Evolutionary conservation across 2,113 vertebrate species (phyloP).

Genomic region (Maccullochella peelii): DNA sequence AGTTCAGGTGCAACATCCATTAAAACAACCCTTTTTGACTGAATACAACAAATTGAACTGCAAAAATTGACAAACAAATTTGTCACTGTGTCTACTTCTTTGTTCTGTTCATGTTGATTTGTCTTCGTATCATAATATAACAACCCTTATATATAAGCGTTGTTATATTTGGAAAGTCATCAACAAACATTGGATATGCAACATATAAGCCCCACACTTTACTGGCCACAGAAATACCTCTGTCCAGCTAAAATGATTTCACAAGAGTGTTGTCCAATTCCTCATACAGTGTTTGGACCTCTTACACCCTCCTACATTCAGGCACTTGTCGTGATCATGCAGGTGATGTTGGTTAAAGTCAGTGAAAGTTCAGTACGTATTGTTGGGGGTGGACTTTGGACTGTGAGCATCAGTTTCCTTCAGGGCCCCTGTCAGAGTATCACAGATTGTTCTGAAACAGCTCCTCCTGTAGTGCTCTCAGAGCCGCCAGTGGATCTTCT

Average conservation of each 20-base stretch:
- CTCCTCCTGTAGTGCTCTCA: conserved; percentile 86
- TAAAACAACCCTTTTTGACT: not conserved
- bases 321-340: not conserved
- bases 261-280: not conserved
- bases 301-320: not conserved
- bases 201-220: not conserved
- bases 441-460: conserved; percentile 81
- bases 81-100: not conserved
- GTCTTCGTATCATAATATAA: too few species aligned
- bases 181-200: not conserved
- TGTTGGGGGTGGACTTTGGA: not conserved
- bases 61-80: not conserved
- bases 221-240: conserved; percentile 9
- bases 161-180: not conserved
- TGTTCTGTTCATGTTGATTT: conserved; percentile 1
- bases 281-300: not conserved
- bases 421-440: conserved; percentile 14
- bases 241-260: not conserved
- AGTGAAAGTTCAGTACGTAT: not conserved
- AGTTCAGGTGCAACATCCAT: not conserved
- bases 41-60: not conserved
- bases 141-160: too few species aligned
- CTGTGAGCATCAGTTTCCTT: not conserved
- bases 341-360: not conserved
- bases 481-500: conserved; percentile 77